phyloP scores from a whole-genome alignment of 2,888 invertebrate genomes.

The Chrysina gloriosa region DNA sequence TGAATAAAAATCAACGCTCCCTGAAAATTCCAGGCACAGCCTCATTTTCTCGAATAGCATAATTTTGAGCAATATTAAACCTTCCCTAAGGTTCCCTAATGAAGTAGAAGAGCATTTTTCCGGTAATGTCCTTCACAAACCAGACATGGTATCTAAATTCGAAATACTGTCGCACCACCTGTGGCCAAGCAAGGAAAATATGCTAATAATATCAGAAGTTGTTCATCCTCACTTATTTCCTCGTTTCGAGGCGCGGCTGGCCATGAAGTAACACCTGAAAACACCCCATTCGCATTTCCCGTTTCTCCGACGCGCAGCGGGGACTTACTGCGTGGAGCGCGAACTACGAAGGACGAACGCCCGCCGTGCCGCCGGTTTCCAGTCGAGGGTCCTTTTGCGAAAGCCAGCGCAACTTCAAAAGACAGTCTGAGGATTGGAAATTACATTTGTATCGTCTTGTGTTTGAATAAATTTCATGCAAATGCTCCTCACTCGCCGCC shows the following conservation, averaged over 20 bases:
- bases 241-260: slow-evolving; percentile 55
- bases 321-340: not conserved
- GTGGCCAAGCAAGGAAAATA: slow-evolving; percentile 56
- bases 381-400: slow-evolving; percentile 49
- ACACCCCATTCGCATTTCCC: slow-evolving; percentile 55
- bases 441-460: slow-evolving; percentile 54
- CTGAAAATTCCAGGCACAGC: too few relatives aligned
- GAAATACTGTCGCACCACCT: slow-evolving; percentile 51
- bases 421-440: slow-evolving; percentile 55
- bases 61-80: not conserved
- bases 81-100: slow-evolving; percentile 8
- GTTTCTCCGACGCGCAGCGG: slow-evolving; percentile 3
- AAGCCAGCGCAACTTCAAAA: slow-evolving; percentile 53
- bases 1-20: too few relatives aligned
- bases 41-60: not conserved
- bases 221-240: slow-evolving; percentile 55
- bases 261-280: slow-evolving; percentile 58
- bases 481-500: slow-evolving; percentile 46
- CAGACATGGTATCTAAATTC: slow-evolving; percentile 21
- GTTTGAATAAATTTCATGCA: slow-evolving; percentile 54
- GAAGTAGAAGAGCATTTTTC: slow-evolving; percentile 5
- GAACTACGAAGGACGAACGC: slow-evolving; percentile 44
- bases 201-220: slow-evolving; percentile 59
- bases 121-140: slow-evolving; percentile 22
- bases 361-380: slow-evolving; percentile 10